phyloP scores from a whole-genome alignment of 2,797 vertebrate genomes.

The Hozukius guyotensis region DNA sequence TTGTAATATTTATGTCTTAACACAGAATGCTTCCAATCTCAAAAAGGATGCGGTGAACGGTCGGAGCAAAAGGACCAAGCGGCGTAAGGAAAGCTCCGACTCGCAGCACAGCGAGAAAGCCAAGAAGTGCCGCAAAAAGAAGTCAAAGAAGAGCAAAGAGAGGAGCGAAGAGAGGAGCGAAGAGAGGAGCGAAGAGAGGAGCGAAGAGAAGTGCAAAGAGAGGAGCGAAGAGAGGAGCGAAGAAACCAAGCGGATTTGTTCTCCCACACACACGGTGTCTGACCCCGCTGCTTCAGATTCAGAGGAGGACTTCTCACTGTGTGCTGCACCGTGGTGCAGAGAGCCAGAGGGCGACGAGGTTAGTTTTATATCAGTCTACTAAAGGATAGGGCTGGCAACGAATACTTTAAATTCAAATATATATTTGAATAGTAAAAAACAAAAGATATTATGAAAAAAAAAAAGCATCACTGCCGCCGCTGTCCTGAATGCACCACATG shows the following conservation, averaged over 20 bases:
- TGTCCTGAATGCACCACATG: too few relatives aligned
- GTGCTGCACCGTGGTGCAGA: conserved; percentile 93
- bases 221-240: conserved; percentile 79
- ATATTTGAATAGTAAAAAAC: too few relatives aligned
- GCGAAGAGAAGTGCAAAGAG: too few relatives aligned
- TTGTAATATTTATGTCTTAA: background rate
- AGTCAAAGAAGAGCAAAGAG: conserved; percentile 85
- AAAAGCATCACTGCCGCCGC: too few relatives aligned
- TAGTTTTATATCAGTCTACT: conserved; percentile 43
- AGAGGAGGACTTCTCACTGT: conserved; percentile 95
- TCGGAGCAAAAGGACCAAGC: conserved; percentile 89
- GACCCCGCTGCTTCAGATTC: conserved; percentile 90
- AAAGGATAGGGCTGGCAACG: too few relatives aligned
- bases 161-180: conserved; percentile 74
- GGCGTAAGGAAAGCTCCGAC: conserved; percentile 87
- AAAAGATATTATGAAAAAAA: too few relatives aligned
- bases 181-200: rapidly evolving
- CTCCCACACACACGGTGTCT: conserved; percentile 81
- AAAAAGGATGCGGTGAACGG: conserved; percentile 82
- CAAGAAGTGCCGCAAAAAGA: conserved; percentile 91
- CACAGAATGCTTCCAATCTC: conserved; percentile 83
- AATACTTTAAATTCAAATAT: too few relatives aligned
- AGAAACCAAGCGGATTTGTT: conserved; percentile 80
- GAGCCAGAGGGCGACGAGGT: conserved; percentile 98
- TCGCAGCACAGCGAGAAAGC: conserved; percentile 76